Evolutionary conservation across 1,140 invertebrate species (phyloP).

Genomic region (Chrysopa pallens): DNA sequence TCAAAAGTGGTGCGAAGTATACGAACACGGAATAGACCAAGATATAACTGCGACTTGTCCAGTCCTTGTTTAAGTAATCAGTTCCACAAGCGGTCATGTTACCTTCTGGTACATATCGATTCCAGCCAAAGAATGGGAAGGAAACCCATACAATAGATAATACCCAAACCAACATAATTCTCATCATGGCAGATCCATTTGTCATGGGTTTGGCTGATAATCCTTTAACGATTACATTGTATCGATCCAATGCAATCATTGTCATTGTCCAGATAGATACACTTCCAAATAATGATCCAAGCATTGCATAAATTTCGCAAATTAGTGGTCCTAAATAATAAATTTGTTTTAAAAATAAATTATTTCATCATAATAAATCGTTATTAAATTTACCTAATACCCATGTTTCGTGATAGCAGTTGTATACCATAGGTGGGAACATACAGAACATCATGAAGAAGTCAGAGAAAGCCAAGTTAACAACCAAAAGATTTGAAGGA

Average conservation of each 20-base stretch:
- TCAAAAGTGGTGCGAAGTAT: conserved; percentile 49
- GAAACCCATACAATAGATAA: conserved; percentile 48
- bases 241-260: conserved; percentile 63
- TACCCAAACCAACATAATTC: conserved; percentile 50
- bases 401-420: conserved; percentile 77
- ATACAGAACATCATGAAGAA: conserved; percentile 74
- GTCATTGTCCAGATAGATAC: conserved; percentile 71
- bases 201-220: conserved; percentile 52
- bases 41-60: conserved; percentile 45
- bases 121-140: conserved; percentile 62
- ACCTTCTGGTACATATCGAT: conserved; percentile 71
- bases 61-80: conserved; percentile 55
- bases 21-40: conserved; percentile 49
- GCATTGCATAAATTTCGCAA: conserved; percentile 60
- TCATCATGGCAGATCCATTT: conserved; percentile 42
- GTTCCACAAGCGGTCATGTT: conserved; percentile 75
- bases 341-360: background rate
- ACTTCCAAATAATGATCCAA: conserved; percentile 62
- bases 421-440: conserved; percentile 70
- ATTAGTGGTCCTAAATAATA: conserved; percentile 36
- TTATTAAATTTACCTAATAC: conserved; percentile 37
- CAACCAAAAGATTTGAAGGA: conserved; percentile 66
- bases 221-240: conserved; percentile 67
- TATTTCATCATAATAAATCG: too few relatives aligned
- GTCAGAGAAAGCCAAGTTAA: conserved; percentile 76